These are phyloP conservation scores for Chionoecetes opilio DNA, from an alignment of 1,140 invertebrate genomes.

Conservation along the genomic window DNA sequence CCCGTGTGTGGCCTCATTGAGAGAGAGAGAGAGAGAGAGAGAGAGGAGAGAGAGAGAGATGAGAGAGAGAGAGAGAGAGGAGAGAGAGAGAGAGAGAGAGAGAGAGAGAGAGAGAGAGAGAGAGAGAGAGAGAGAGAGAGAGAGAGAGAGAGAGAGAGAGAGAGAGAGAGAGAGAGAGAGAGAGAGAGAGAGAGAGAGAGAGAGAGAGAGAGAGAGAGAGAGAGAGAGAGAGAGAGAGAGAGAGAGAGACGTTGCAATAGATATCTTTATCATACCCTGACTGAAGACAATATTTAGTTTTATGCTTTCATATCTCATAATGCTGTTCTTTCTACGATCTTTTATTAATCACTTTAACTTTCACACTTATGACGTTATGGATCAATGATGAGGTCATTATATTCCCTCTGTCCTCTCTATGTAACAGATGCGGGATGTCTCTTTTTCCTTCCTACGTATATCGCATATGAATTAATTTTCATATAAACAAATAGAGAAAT, in stretches of 20 bases:
- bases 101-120: slow-evolving; percentile 59
- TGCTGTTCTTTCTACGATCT: no score
- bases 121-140: slow-evolving; percentile 15
- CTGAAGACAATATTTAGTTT: no score
- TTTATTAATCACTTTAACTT: no score
- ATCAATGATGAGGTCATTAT: no score
- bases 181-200: not conserved
- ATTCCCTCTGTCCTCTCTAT: no score
- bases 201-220: not conserved
- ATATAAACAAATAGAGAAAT: not conserved
- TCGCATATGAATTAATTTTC: not conserved
- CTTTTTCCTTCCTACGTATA: no score
- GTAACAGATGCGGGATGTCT: no score
- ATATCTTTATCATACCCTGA: no score
- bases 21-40: not conserved
- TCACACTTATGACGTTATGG: no score
- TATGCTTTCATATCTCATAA: no score
- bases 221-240: slow-evolving; percentile 54
- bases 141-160: not conserved
- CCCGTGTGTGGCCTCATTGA: not conserved
- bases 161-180: not conserved
- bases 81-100: not conserved
- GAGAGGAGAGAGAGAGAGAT: no score
- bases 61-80: not conserved
- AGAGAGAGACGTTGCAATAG: slow-evolving; percentile 22